Conservation (phyloP, 2,113 vertebrate species). For the Pandion haliaetus region DNA sequence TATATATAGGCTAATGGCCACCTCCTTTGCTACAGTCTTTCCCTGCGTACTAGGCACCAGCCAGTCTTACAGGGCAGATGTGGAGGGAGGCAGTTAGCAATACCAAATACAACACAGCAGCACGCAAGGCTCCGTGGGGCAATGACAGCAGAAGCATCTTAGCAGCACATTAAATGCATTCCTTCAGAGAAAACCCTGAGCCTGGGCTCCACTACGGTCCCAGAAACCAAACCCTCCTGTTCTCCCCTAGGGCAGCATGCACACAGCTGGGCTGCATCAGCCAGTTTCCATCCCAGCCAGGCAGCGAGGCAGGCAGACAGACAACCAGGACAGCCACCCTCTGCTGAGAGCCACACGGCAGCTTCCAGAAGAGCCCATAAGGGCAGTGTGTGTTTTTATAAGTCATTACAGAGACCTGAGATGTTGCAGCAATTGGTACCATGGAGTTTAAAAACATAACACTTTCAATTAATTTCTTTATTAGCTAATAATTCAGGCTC, state of each 20-base stretch:
- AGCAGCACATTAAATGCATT: background rate
- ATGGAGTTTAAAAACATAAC: background rate
- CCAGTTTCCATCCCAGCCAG: background rate
- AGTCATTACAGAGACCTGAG: rapidly evolving
- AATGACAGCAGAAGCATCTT: rapidly evolving
- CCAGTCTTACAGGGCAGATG: background rate
- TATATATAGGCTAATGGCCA: background rate
- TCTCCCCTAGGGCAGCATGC: background rate
- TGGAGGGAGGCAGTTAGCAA: background rate
- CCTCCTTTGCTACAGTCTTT: background rate
- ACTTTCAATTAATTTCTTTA: background rate
- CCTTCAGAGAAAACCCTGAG: background rate
- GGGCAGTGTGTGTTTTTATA: rapidly evolving
- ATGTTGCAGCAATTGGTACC: background rate
- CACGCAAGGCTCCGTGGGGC: rapidly evolving
- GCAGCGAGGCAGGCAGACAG: background rate
- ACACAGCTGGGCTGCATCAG: rapidly evolving
- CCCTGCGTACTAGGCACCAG: background rate
- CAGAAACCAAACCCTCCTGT: background rate
- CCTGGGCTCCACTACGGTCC: rapidly evolving
- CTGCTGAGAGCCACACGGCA: rapidly evolving
- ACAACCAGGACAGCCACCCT: background rate
- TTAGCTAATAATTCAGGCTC: background rate
- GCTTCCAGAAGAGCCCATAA: background rate
- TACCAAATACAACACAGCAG: rapidly evolving